phyloP scores from a whole-genome alignment of 2,113 vertebrate genomes.

The Menidia beryllina region DNA sequence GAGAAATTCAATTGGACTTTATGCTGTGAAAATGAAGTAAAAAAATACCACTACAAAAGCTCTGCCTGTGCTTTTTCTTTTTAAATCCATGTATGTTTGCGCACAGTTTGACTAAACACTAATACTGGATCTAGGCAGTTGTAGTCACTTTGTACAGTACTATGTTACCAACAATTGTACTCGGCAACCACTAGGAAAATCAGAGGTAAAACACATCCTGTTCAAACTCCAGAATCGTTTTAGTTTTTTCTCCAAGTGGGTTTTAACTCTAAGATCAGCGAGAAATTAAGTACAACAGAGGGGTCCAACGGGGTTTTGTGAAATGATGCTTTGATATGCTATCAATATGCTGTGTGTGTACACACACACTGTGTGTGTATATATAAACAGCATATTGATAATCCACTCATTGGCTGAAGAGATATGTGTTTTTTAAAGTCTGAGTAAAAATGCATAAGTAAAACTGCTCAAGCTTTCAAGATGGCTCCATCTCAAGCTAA shows the following conservation, averaged over 20 bases:
- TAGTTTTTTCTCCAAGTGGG: slow-evolving; percentile 28
- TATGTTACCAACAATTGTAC: slow-evolving; percentile 38
- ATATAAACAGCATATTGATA: background rate
- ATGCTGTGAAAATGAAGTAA: slow-evolving; percentile 55
- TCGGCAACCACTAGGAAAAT: slow-evolving; percentile 40
- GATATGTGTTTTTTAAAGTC: slow-evolving; percentile 17
- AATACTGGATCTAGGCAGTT: slow-evolving; percentile 48
- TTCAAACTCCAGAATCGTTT: slow-evolving; percentile 23
- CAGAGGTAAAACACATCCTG: slow-evolving; percentile 32
- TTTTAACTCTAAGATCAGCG: slow-evolving; percentile 10
- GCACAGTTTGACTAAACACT: slow-evolving; percentile 40
- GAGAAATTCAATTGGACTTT: slow-evolving; percentile 33
- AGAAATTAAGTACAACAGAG: slow-evolving; percentile 28
- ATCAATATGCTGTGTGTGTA: background rate
- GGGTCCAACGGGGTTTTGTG: slow-evolving; percentile 9
- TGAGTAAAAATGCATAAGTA: slow-evolving; percentile 43
- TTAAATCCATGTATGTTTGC: slow-evolving; percentile 21
- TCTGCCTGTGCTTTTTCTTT: slow-evolving; percentile 53
- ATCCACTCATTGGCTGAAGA: slow-evolving; percentile 19
- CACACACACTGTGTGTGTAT: background rate
- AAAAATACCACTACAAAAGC: slow-evolving; percentile 38
- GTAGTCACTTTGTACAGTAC: slow-evolving; percentile 39
- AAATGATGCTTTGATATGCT: slow-evolving; percentile 34
- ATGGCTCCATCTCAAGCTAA: slow-evolving; percentile 26
- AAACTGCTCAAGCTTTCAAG: slow-evolving; percentile 30